phyloP scores from a whole-genome alignment of 2,888 invertebrate species.

The Tribolium freemani region DNA sequence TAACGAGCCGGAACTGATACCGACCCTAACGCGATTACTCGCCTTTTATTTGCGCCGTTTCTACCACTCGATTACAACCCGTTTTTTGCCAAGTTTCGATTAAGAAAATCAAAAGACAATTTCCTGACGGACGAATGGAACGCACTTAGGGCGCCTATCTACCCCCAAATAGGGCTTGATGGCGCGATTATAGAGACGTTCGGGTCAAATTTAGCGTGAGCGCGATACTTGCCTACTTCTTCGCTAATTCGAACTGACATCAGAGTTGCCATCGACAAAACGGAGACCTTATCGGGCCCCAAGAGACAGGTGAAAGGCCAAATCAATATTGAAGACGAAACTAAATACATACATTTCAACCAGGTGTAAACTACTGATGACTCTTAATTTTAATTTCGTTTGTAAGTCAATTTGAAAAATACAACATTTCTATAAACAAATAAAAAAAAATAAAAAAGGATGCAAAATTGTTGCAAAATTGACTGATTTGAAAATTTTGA shows the following conservation, averaged over 20 bases:
- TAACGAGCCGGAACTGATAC: slow-evolving; percentile 44
- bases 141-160: slow-evolving; percentile 52
- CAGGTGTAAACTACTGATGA: too few relatives aligned
- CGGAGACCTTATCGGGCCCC: neutral
- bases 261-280: slow-evolving; percentile 26
- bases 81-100: slow-evolving; percentile 2
- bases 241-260: slow-evolving; percentile 40
- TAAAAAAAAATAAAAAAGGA: too few relatives aligned
- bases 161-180: slow-evolving; percentile 57
- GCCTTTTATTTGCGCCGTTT: slow-evolving; percentile 42
- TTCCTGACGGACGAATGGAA: slow-evolving; percentile 54
- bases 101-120: slow-evolving; percentile 61
- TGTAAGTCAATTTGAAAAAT: too few relatives aligned
- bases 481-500: too few relatives aligned
- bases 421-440: too few relatives aligned
- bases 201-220: slow-evolving; percentile 63
- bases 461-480: too few relatives aligned
- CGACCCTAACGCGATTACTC: slow-evolving; percentile 37
- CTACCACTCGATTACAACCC: slow-evolving; percentile 22
- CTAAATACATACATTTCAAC: too few relatives aligned
- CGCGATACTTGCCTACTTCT: slow-evolving; percentile 45
- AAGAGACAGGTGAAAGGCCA: neutral
- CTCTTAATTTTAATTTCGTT: too few relatives aligned
- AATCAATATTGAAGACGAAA: too few relatives aligned
- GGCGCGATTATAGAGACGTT: slow-evolving; percentile 63